Percentiles rank a stretch among this genome's conserved stretches.
phyloP scores from a whole-genome alignment of 2,797 vertebrate species.

The Phoeniculus purpureus region DNA sequence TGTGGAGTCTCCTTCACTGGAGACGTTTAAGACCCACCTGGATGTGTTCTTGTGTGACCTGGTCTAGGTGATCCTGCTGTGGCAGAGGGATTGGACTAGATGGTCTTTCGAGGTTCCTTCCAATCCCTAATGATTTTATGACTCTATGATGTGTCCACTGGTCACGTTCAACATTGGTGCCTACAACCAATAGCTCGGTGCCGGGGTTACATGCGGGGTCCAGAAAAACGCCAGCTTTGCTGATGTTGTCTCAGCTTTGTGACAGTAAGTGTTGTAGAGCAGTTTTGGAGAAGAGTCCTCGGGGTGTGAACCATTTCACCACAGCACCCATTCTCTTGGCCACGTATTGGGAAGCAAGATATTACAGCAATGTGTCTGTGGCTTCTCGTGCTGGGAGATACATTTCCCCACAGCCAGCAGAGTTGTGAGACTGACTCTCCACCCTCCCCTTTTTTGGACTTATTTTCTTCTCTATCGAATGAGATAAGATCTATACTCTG shows the following conservation, averaged over 20 bases:
- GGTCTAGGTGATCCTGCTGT: no score
- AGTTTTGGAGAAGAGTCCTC: neutral
- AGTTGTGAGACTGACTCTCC: neutral
- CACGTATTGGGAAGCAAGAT: neutral
- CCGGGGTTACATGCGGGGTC: neutral
- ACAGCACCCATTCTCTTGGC: neutral
- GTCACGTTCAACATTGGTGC: accelerated
- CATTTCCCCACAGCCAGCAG: neutral
- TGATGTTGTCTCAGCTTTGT: neutral
- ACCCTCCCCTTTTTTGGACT: neutral
- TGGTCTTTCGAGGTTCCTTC: no score
- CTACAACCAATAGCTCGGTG: neutral
- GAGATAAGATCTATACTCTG: neutral
- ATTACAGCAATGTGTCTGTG: neutral
- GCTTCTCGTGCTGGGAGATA: neutral
- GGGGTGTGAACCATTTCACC: neutral
- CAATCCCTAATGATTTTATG: no score
- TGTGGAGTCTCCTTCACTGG: no score
- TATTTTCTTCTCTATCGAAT: neutral
- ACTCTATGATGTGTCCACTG: no score
- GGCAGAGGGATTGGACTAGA: no score
- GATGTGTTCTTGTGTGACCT: no score
- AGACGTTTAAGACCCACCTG: no score
- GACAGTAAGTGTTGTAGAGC: neutral
- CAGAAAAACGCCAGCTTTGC: neutral